A percentile compares a stretch with the other conserved stretches of the same genome.
phyloP scores from a whole-genome alignment of 2,797 vertebrate species.

The Sebastes aleutianus region DNA sequence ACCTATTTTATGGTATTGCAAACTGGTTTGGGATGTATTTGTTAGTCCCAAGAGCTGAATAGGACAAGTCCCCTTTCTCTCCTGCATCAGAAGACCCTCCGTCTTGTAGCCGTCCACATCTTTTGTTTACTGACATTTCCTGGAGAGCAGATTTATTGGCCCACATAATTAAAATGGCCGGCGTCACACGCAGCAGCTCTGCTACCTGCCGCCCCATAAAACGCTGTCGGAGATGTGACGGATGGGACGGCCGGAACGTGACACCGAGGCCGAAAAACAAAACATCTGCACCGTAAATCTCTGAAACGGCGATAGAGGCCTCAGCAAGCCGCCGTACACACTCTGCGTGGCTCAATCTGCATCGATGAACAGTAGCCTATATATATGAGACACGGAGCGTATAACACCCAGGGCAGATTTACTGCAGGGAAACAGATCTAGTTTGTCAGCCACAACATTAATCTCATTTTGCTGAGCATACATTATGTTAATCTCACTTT shows the following conservation, averaged over 20 bases:
- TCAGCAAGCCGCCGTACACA: neutral
- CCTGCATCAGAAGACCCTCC: neutral
- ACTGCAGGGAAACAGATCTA: slow-evolving; percentile 4
- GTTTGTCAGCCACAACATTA: slow-evolving; percentile 13
- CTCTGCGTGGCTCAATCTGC: neutral
- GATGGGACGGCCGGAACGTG: slow-evolving; percentile 28
- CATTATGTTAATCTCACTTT: slow-evolving; percentile 31
- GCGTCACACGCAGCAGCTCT: slow-evolving; percentile 8
- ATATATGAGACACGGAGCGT: neutral
- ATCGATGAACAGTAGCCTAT: neutral
- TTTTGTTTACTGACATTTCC: slow-evolving; percentile 22
- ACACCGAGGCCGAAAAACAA: slow-evolving; percentile 23
- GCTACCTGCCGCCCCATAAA: slow-evolving; percentile 30
- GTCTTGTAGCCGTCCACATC: neutral
- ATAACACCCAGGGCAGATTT: neutral
- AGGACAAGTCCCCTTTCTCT: neutral
- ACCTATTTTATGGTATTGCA: neutral
- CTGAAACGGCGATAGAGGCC: neutral
- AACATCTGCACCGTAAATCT: slow-evolving; percentile 39
- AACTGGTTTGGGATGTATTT: neutral
- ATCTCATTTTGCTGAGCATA: slow-evolving; percentile 25
- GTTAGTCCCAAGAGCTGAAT: neutral
- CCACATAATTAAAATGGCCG: slow-evolving; percentile 51
- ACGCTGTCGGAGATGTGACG: slow-evolving; percentile 34
- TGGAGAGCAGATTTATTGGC: slow-evolving; percentile 49